Base-by-base conservation (phyloP, 2,113 vertebrate species). In the Tragelaphus imberbis region DNA sequence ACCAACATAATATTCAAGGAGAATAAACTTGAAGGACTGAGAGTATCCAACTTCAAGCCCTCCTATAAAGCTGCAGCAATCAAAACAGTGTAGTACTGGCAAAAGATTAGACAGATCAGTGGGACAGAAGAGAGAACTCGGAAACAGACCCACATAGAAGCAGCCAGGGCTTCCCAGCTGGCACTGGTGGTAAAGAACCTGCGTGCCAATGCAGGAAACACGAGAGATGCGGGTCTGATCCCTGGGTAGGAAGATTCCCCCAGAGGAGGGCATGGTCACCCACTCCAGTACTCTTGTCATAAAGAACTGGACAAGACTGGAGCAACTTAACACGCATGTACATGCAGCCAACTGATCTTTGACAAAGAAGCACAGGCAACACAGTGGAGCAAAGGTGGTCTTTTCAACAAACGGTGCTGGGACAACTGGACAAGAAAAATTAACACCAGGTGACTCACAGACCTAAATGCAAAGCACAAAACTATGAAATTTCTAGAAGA, bases 21-120 rank as follows among this genome's bases (percentile, higher is more conserved):
- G 40, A 63, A 21, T 17, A 61, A 28, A 28, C 23, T 9, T 14
- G 56, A 16, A 36, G 30, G 56, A 19, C 23, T 10, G 4, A 5
- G 7, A 16, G 80, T 7, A 23, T 2, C 89, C 33, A 3, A 27
- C 56, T 8, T 12, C 44, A 27, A 36, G 75, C 3, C 75, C 25
- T 25, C 25, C 40, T 9, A 1, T 1, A 28, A 7, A 81, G 75
- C 56, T 5, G 5, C 55, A 81, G 56, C 47, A 4, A 28, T 19
- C 15, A 2, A 36, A 56, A 58, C 44, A 11, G 33, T 3, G 23
- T 11, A 8, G 23, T 21, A 3, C 5, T 19, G 6, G 16, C 58
- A 27, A 7, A 19, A 12, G 36, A 6, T 3, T 0, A 56, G 4
- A 56, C 13, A 36, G 30, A 14, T 13, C 10, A 13, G n/a, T 0